Conservation (phyloP, 37 sponge, comb jelly and placozoan genomes). For the Geodia barretti region DNA sequence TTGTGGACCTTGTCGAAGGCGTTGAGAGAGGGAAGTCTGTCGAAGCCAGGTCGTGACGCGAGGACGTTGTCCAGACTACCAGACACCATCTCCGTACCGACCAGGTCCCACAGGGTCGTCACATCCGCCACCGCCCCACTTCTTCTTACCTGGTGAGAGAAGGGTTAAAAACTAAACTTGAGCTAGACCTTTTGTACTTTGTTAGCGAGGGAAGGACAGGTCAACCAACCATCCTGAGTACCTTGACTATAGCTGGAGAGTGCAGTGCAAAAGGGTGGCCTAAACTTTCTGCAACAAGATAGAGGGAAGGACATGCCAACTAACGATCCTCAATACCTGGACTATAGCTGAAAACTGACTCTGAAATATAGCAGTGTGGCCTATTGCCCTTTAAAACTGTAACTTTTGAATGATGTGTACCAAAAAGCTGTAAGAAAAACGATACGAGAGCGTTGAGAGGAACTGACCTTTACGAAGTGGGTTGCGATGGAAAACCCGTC, state of each 20-base stretch:
- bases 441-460: not conserved
- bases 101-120: slow-evolving; percentile 81
- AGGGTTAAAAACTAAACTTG: too few species aligned
- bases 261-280: too few species aligned
- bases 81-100: slow-evolving; percentile 69
- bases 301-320: not conserved
- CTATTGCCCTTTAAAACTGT: too few species aligned
- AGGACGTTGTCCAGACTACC: slow-evolving; percentile 67
- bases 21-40: slow-evolving; percentile 76
- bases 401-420: too few species aligned
- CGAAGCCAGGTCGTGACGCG: slow-evolving; percentile 53
- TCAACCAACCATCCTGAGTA: too few species aligned
- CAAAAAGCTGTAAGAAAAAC: too few species aligned
- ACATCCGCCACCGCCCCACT: slow-evolving; percentile 80
- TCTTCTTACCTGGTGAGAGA: slow-evolving; percentile 63
- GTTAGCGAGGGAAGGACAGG: too few species aligned
- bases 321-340: too few species aligned
- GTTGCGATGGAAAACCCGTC: slow-evolving; percentile 68
- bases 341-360: too few species aligned
- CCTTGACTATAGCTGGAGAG: too few species aligned
- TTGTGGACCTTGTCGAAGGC: slow-evolving; percentile 79
- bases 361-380: too few species aligned
- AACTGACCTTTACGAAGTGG: slow-evolving; percentile 67
- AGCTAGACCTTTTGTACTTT: too few species aligned
- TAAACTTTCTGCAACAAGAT: not conserved